Evolutionary conservation across 2,113 vertebrate species (phyloP), one percentile per base, ranked within the genome.

Genomic region (Nannobrachium achirus): DNA sequence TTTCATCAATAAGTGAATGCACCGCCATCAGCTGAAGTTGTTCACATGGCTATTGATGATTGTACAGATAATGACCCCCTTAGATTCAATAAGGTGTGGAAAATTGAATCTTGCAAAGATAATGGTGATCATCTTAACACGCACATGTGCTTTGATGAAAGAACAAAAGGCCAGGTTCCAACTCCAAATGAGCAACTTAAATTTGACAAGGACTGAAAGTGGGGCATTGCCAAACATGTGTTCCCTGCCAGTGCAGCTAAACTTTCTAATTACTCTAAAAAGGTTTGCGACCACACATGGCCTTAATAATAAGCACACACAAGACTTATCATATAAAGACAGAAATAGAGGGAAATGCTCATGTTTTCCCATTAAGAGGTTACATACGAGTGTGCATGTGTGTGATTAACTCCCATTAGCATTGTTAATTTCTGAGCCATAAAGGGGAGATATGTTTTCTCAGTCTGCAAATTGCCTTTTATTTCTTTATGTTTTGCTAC

Each of bases 201-300:
- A 33, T 6, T 46, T 74, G 42, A 67, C 40, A 66, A 56, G 53
- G 38, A 51, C 39, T 71, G 50, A 69, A 63, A 75, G 67, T 62
- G 46, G 56, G 66, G 72, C 66, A 65, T 13, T 13, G 64, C 45
- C 6, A 50, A 74, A 63, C 69, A 64, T 10, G n/a, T 71, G 65
- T 51, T 79, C 44, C 49, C 50, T 75, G 15, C 20, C 73, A 73
- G 74, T 69, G 25, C 68, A 44, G 63, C 73, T 67, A 75, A 75
- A 86, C 66, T 81, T 73, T 52, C 66, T 80, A 86, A 88, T 86
- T 82, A 63, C 75, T 78, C 56, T 66, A 84, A 85, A 56, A 53
- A 45, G 49, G 72, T 59, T 70, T 14, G 63, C 16, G 78, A 74
- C 67, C 7, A 0, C 38, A 20, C 40, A 18, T 25, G 64, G 62